Conservation (phyloP, 2,888 invertebrate species). For the Drosophila maculinotata region DNA sequence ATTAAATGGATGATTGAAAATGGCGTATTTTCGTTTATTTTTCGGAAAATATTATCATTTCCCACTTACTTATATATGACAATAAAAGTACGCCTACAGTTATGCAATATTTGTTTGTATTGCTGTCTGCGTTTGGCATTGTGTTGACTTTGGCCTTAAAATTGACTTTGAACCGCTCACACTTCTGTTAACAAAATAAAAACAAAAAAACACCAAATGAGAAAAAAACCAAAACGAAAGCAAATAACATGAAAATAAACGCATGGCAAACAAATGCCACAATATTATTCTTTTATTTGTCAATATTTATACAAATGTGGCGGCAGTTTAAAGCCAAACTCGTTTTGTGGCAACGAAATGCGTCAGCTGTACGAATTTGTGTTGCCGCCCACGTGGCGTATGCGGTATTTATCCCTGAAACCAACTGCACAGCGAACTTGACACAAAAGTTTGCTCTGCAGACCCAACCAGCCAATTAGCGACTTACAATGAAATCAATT, state of each 20-base stretch:
- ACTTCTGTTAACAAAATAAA: constrained; percentile 11
- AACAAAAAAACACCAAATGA: not conserved
- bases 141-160: constrained; percentile 37
- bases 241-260: constrained; percentile 33
- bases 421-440: constrained; percentile 15
- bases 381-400: constrained; percentile 40
- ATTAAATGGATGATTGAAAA: no score
- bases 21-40: no score
- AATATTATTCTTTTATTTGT: constrained; percentile 44
- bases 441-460: constrained; percentile 37
- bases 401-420: constrained; percentile 33
- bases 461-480: constrained; percentile 63
- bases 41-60: not conserved
- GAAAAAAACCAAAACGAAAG: constrained; percentile 24
- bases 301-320: constrained; percentile 68
- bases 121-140: constrained; percentile 1
- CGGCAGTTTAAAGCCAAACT: constrained; percentile 20
- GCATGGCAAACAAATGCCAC: constrained; percentile 26
- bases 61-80: not conserved
- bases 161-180: constrained; percentile 33
- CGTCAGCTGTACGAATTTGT: constrained; percentile 18
- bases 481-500: constrained; percentile 74
- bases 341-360: constrained; percentile 10
- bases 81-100: constrained; percentile 10
- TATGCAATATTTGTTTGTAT: constrained; percentile 21